Base-by-base conservation (phyloP, 2,888 invertebrate species). In the Protophormia terraenovae region DNA sequence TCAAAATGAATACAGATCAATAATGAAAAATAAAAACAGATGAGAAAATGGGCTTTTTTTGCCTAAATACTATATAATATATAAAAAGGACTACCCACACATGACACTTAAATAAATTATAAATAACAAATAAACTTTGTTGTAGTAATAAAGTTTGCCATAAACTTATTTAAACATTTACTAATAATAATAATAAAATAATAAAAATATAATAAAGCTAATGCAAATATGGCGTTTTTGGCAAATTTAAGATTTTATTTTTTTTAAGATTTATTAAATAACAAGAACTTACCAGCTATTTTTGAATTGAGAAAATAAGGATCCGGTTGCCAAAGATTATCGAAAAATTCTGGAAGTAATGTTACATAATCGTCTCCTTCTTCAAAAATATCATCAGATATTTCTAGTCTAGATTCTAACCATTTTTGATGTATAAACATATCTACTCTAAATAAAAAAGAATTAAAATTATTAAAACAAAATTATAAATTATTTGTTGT, bases 261-360 rank as follows among this genome's bases (percentile, higher is more conserved):
- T 55, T 29, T 27, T 2, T n/a, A 16, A 8, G 3, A 53, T 53
- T 38, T 16, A 38, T 22, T 29, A 7, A 2, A 19, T 24, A 41
- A 27, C 50, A 60, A 50, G 3, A 64, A 82, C 83, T 89, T 93
- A 97, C 97, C 96, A 91, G 97, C 96, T 67, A 97, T 95, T 94
- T 97, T 96, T 2, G 97, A 96, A 92, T 97, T 97, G 47, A 97
- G 93, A 92, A 97, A 96, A 91, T 97, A 97, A 29, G 97, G 95
- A 93, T 97, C 97, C 0, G 97, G 97, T 90, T 97, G 96, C 97
- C 97, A 97, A n/a, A 97, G 93, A 90, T 96, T 96, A 89, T 97
- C 96, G 88, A 96, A 96, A 92, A 96, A 96, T 91, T 96, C 96
- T 45, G 96, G 95, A 12, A 97, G 96, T 47, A 97, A 91, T 0